phyloP scores from a whole-genome alignment of 1,140 invertebrate species.

The Brevipalpus yothersi region DNA sequence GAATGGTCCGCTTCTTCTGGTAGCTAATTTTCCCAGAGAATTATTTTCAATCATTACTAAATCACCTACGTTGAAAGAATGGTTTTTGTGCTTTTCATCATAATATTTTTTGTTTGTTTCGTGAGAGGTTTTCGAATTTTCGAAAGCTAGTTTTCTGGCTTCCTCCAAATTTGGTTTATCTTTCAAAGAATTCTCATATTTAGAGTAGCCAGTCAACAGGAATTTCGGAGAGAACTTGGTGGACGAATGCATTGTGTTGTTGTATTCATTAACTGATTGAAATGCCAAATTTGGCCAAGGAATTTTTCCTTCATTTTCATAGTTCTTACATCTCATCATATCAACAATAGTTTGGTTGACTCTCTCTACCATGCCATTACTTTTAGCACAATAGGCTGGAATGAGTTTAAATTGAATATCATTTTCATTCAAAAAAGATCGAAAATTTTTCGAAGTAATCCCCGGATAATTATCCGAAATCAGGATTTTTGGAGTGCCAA shows the following conservation, averaged over 20 bases:
- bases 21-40: too few species aligned
- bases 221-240: too few species aligned
- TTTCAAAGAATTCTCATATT: background rate
- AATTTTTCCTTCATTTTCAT: background rate
- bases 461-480: background rate
- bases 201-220: background rate
- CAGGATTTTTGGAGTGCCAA: background rate
- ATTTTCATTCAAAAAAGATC: background rate
- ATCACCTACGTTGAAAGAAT: background rate
- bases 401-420: background rate
- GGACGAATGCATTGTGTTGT: background rate
- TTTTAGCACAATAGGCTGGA: background rate
- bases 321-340: background rate
- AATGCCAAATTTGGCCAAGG: background rate
- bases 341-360: background rate
- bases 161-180: background rate
- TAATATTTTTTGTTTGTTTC: background rate
- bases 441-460: background rate
- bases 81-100: background rate
- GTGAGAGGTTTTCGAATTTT: background rate
- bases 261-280: background rate
- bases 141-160: background rate
- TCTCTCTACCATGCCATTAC: background rate
- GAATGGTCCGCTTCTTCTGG: too few species aligned
- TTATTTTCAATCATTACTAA: too few species aligned